Evolutionary conservation across 2,113 vertebrate genomes (phyloP).

Genomic region (Corvus moneduloides): DNA sequence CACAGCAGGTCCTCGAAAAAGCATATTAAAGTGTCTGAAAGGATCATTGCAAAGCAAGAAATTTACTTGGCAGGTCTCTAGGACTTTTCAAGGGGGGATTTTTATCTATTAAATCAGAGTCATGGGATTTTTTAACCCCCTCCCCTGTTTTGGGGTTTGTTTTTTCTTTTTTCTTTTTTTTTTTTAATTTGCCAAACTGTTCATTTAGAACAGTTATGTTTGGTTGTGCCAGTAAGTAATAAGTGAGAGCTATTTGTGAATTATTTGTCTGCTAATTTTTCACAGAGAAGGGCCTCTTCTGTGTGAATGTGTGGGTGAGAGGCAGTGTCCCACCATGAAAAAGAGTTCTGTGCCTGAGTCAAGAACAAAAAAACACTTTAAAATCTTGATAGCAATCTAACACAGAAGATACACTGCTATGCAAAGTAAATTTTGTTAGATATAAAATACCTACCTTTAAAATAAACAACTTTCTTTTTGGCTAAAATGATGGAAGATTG

Average conservation of each 20-base stretch:
- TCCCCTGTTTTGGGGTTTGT: not conserved
- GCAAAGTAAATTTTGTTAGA: not conserved
- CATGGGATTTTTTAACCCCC: not conserved
- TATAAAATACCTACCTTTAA: not conserved
- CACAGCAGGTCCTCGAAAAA: not conserved
- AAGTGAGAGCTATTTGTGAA: not conserved
- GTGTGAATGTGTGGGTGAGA: not conserved
- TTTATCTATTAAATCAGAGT: constrained; percentile 39
- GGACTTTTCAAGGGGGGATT: constrained; percentile 45
- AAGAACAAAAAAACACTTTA: constrained; percentile 7
- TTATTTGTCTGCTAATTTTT: constrained; percentile 20
- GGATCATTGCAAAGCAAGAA: constrained; percentile 27
- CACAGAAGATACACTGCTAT: not conserved
- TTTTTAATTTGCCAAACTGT: not conserved
- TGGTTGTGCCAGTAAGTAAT: not conserved
- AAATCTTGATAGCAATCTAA: not conserved
- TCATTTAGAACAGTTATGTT: not conserved
- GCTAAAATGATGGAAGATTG: not conserved
- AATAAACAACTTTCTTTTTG: constrained; percentile 23
- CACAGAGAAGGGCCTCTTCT: not conserved
- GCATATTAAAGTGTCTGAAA: constrained; percentile 15
- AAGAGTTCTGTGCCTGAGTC: not conserved
- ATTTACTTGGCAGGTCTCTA: constrained; percentile 60
- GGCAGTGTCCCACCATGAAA: not conserved
- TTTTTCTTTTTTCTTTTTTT: not conserved